Percentiles rank a stretch among this genome's conserved stretches.
phyloP scores from a whole-genome alignment of 2,888 invertebrate species.

The Sclerodermus sp. region DNA sequence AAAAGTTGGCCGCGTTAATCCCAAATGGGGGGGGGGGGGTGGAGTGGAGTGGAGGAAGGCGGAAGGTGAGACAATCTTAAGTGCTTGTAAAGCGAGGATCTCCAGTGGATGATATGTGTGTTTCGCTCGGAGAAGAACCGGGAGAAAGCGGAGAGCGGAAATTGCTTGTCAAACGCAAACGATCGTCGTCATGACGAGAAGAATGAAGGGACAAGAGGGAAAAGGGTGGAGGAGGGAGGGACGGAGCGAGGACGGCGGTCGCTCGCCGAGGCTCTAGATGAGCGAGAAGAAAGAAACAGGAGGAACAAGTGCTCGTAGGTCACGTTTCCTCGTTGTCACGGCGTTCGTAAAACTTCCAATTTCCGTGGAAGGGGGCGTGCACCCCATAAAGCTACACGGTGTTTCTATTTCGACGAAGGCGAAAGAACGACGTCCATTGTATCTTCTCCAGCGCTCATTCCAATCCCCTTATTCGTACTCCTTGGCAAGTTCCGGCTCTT shows the following conservation, averaged over 20 bases:
- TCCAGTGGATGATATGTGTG: too few species aligned
- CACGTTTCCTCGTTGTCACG: constrained; percentile 18
- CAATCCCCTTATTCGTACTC: too few species aligned
- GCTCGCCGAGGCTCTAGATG: neutral
- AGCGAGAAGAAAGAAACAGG: neutral
- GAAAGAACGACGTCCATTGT: constrained; percentile 8
- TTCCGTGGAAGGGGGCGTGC: constrained; percentile 20
- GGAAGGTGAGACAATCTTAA: too few species aligned
- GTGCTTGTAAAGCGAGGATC: too few species aligned
- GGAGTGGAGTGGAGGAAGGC: too few species aligned
- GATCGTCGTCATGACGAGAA: constrained; percentile 15
- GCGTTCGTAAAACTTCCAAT: constrained; percentile 33
- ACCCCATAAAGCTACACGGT: constrained; percentile 25
- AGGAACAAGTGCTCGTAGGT: constrained; percentile 12
- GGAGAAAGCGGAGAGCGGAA: neutral
- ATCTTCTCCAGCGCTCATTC: too few species aligned
- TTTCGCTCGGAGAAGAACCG: too few species aligned
- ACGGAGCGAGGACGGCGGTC: neutral
- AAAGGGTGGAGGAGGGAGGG: neutral
- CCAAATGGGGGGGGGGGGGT: too few species aligned
- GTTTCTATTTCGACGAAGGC: constrained; percentile 21
- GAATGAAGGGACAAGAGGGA: constrained; percentile 5
- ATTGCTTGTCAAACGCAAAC: constrained; percentile 26
- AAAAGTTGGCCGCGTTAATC: too few species aligned
- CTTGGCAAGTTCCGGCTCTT: too few species aligned